Evolutionary conservation across 2,888 invertebrate genomes (phyloP).

Genomic region (Schrankia costaestrigalis): DNA sequence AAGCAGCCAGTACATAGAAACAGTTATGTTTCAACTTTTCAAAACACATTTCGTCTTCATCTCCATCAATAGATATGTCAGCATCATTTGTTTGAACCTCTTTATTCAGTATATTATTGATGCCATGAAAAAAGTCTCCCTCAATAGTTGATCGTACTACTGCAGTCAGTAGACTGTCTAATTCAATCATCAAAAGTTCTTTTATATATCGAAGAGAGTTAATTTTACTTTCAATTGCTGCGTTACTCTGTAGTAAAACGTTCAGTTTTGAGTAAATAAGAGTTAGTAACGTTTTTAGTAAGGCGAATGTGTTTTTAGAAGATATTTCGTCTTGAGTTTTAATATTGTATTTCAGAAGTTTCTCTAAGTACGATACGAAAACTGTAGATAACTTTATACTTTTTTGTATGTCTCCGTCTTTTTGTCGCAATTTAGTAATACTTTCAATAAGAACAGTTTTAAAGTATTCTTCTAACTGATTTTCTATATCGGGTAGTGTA

Average conservation of each 20-base stretch:
- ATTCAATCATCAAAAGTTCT: constrained; percentile 45
- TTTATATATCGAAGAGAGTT: constrained; percentile 42
- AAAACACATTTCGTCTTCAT: constrained; percentile 50
- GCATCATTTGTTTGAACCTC: constrained; percentile 44
- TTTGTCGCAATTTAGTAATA: constrained; percentile 15
- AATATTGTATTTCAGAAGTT: constrained; percentile 42
- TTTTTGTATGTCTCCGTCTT: constrained; percentile 33
- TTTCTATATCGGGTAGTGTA: constrained; percentile 37
- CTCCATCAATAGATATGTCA: constrained; percentile 45
- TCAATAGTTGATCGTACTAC: constrained; percentile 45
- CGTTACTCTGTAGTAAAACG: constrained; percentile 37
- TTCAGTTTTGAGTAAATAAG: constrained; percentile 41
- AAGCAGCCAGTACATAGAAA: constrained; percentile 56
- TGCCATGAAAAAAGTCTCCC: constrained; percentile 51
- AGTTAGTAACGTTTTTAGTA: constrained; percentile 38
- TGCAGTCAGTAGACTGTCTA: constrained; percentile 35
- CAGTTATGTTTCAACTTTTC: constrained; percentile 54
- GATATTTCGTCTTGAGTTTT: constrained; percentile 34
- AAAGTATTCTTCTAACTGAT: constrained; percentile 32
- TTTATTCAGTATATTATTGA: constrained; percentile 52
- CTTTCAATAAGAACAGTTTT: constrained; percentile 8
- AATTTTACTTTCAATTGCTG: constrained; percentile 44
- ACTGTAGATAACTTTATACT: constrained; percentile 42
- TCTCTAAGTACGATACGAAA: constrained; percentile 45
- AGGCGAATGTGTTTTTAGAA: constrained; percentile 31